These are phyloP conservation scores for Perca schrenkii DNA, from an alignment of 2,113 vertebrate species.

Conservation along the genomic window DNA sequence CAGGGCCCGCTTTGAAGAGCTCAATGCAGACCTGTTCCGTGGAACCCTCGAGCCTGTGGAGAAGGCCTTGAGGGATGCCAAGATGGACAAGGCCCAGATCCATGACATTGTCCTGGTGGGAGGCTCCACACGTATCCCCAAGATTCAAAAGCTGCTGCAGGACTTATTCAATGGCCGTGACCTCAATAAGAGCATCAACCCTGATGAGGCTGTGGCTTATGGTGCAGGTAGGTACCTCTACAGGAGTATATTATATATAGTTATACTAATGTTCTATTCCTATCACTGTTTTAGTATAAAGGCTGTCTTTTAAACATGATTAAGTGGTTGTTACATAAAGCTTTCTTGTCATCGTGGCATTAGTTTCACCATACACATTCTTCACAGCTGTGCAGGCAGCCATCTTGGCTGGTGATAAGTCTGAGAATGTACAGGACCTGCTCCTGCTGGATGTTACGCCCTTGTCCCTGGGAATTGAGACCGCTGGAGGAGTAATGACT, in stretches of 20 bases:
- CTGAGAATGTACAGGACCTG: conserved; percentile 95
- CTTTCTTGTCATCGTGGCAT: not conserved
- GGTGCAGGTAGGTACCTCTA: conserved; percentile 84
- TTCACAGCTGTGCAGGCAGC: conserved; percentile 91
- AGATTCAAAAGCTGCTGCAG: conserved; percentile 92
- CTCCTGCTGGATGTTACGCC: conserved; percentile 92
- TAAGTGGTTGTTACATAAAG: not conserved
- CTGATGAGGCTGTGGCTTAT: conserved; percentile 93
- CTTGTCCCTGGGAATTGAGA: conserved; percentile 91
- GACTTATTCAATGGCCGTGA: conserved; percentile 93
- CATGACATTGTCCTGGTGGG: conserved; percentile 94
- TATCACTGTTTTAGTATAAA: not conserved
- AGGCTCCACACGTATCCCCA: conserved; percentile 94
- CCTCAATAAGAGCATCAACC: conserved; percentile 95
- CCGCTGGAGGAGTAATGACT: conserved; percentile 93
- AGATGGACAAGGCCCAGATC: conserved; percentile 91
- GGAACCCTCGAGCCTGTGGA: conserved; percentile 94
- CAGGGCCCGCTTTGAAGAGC: conserved; percentile 92
- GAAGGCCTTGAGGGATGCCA: conserved; percentile 90
- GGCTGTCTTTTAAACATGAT: not conserved
- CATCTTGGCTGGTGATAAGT: conserved; percentile 92
- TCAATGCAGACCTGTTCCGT: conserved; percentile 92
- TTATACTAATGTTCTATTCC: not conserved
- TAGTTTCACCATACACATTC: conserved; percentile 33
- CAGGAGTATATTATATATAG: not conserved